Evolutionary conservation across 1,140 invertebrate genomes (phyloP).

Genomic region (Zaprionus inermis): DNA sequence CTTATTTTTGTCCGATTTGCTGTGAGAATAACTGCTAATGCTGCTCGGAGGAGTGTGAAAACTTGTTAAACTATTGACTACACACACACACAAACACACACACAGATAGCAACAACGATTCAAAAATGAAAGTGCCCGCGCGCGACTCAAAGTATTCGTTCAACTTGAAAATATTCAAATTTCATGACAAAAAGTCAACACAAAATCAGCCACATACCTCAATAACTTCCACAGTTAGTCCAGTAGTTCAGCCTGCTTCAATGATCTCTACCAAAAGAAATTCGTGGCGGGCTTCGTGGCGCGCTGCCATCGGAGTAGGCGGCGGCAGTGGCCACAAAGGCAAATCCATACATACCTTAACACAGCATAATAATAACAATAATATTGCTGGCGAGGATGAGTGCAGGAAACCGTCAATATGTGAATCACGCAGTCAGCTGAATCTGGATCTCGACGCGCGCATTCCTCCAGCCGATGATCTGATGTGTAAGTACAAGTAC

Average conservation of each 20-base stretch:
- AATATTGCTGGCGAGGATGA: slow-evolving; percentile 7
- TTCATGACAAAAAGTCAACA: slow-evolving; percentile 82
- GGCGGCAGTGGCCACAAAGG: slow-evolving; percentile 33
- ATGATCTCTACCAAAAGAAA: slow-evolving; percentile 76
- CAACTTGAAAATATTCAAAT: slow-evolving; percentile 83
- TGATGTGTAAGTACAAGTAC: slow-evolving; percentile 49
- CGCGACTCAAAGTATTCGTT: slow-evolving; percentile 78
- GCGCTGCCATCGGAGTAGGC: slow-evolving; percentile 54
- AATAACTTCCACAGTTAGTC: slow-evolving; percentile 53
- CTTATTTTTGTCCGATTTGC: background rate
- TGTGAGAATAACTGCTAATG: slow-evolving; percentile 30
- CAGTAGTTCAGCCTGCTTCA: slow-evolving; percentile 60
- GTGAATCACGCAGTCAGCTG: slow-evolving; percentile 22
- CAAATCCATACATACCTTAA: slow-evolving; percentile 25
- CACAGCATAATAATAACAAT: slow-evolving; percentile 15
- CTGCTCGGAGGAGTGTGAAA: slow-evolving; percentile 22
- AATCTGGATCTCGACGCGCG: slow-evolving; percentile 18
- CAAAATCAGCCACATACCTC: slow-evolving; percentile 69
- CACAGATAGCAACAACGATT: too few relatives aligned
- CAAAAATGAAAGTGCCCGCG: slow-evolving; percentile 79
- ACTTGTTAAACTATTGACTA: slow-evolving; percentile 20
- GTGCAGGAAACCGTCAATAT: slow-evolving; percentile 4
- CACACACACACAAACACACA: background rate
- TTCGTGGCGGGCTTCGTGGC: slow-evolving; percentile 77
- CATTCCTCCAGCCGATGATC: slow-evolving; percentile 35